Conservation (phyloP, 2,797 vertebrate species). For the Perdix hodgsoniae region DNA sequence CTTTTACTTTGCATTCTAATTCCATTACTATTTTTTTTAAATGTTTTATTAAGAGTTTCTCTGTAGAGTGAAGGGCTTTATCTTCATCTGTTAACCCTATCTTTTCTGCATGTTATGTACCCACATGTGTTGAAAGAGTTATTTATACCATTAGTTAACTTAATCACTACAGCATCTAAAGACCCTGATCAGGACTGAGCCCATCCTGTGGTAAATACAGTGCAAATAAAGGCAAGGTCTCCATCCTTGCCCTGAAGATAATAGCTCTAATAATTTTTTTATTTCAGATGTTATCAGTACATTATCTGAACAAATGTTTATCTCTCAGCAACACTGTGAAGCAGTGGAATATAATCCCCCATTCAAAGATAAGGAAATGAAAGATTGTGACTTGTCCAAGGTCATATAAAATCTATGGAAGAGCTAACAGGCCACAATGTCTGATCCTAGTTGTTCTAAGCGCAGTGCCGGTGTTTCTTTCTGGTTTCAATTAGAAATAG, state of each 20-base stretch:
- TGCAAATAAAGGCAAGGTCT: neutral
- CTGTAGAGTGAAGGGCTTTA: neutral
- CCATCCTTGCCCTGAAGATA: constrained; percentile 24
- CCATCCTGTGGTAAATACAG: neutral
- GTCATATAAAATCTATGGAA: neutral
- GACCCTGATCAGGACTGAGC: neutral
- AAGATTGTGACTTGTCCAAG: constrained; percentile 52
- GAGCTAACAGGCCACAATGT: neutral
- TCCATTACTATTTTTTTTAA: neutral
- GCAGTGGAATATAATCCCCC: constrained; percentile 57
- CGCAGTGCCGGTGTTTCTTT: neutral
- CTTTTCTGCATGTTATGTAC: neutral
- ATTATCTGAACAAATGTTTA: constrained; percentile 56
- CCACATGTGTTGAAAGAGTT: neutral
- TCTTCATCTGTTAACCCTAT: neutral
- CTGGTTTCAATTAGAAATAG: constrained; percentile 46
- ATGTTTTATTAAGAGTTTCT: neutral
- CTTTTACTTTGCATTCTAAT: neutral
- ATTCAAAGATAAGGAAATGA: constrained; percentile 58
- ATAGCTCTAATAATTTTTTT: constrained; percentile 47
- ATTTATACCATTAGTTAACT: neutral
- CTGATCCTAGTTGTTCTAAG: neutral
- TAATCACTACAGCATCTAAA: neutral
- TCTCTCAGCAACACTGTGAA: constrained; percentile 16
- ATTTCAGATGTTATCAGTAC: constrained; percentile 49